Evolutionary conservation across 2,888 invertebrate species (phyloP).

Genomic region (Lasius platythorax): DNA sequence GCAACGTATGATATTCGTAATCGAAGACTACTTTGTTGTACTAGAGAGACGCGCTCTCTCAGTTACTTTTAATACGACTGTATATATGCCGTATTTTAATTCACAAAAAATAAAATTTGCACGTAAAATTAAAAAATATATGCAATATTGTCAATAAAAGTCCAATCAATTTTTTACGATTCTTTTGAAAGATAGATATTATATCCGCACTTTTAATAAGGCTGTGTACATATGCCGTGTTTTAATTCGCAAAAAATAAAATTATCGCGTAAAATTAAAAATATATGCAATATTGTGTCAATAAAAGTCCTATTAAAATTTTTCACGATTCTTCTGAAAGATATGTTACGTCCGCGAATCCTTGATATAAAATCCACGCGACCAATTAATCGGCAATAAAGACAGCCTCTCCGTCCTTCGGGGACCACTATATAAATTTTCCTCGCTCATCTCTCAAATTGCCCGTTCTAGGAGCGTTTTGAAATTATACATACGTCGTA

Average conservation of each 20-base stretch:
- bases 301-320: constrained; percentile 2
- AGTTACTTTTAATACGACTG: not conserved
- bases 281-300: constrained; percentile 1
- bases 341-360: not conserved
- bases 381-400: constrained; percentile 27
- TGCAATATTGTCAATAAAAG: not conserved
- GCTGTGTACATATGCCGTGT: not conserved
- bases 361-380: constrained; percentile 29
- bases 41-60: not conserved
- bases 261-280: not conserved
- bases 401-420: not conserved
- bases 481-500: constrained; percentile 29
- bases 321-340: not conserved
- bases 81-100: not conserved
- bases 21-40: not conserved
- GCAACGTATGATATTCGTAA: not conserved
- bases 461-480: not conserved
- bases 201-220: not conserved
- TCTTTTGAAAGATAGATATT: not conserved
- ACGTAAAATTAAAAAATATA: constrained; percentile 10
- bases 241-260: not conserved
- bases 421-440: not conserved
- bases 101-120: not conserved
- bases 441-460: not conserved
- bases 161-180: not conserved